Evolutionary conservation across 1,140 invertebrate genomes (phyloP).

Genomic region (Scaptomyza hsui): DNA sequence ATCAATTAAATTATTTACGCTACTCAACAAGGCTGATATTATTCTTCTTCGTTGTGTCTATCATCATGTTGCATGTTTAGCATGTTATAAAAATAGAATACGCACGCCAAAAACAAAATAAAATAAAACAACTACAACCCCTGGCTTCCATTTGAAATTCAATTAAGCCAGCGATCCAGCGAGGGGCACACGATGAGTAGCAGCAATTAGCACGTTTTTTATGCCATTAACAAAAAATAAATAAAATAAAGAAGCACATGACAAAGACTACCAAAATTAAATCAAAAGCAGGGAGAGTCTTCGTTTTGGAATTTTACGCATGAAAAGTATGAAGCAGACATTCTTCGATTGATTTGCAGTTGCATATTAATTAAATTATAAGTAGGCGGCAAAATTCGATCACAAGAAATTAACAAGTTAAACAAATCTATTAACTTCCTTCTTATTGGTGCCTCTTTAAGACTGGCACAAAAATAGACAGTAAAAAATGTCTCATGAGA

Average conservation of each 20-base stretch:
- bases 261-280: slow-evolving; percentile 22
- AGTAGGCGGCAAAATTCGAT: slow-evolving; percentile 45
- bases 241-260: slow-evolving; percentile 39
- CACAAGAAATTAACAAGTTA: slow-evolving; percentile 10
- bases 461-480: slow-evolving; percentile 17
- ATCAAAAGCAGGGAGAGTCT: neutral
- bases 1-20: slow-evolving; percentile 51
- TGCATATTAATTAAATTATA: slow-evolving; percentile 65
- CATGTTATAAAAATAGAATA: slow-evolving; percentile 43
- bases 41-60: neutral
- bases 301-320: slow-evolving; percentile 6
- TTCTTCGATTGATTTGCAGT: slow-evolving; percentile 42
- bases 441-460: slow-evolving; percentile 29
- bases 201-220: slow-evolving; percentile 33
- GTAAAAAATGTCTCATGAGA: neutral
- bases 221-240: slow-evolving; percentile 19
- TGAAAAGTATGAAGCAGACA: slow-evolving; percentile 9
- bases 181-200: slow-evolving; percentile 25
- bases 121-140: neutral
- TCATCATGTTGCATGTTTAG: slow-evolving; percentile 30
- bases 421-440: slow-evolving; percentile 9
- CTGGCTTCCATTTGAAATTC: slow-evolving; percentile 20
- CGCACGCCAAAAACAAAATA: neutral
- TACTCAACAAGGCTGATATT: slow-evolving; percentile 28
- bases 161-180: slow-evolving; percentile 45